Percentiles rank a stretch among this genome's conserved stretches.
phyloP scores from a whole-genome alignment of 2,113 vertebrate genomes.

The Bujurquina vittata region DNA sequence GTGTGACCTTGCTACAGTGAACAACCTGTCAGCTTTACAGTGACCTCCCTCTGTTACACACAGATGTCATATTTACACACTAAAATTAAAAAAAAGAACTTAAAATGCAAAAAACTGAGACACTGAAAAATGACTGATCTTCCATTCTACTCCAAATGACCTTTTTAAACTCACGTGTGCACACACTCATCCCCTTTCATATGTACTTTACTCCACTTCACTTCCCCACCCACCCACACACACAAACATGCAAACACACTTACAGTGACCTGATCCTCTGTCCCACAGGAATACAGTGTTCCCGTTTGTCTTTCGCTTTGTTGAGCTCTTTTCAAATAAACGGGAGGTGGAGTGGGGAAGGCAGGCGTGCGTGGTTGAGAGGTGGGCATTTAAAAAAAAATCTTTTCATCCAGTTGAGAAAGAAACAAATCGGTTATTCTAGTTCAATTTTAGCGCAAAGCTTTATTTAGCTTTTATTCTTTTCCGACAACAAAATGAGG shows the following conservation, averaged over 20 bases:
- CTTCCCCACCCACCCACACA: background rate
- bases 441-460: background rate
- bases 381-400: background rate
- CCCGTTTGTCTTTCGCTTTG: slow-evolving; percentile 64
- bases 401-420: background rate
- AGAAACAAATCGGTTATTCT: background rate
- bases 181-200: background rate
- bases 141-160: background rate
- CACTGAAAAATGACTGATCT: background rate
- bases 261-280: slow-evolving; percentile 24
- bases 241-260: background rate
- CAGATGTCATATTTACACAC: background rate
- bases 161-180: slow-evolving; percentile 3
- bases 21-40: slow-evolving; percentile 49
- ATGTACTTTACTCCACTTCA: background rate
- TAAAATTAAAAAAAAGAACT: background rate
- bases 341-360: background rate
- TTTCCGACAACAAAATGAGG: too few relatives aligned
- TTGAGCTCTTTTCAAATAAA: slow-evolving; percentile 42
- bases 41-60: slow-evolving; percentile 34
- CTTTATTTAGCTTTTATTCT: background rate
- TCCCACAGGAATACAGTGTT: slow-evolving; percentile 34
- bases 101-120: background rate
- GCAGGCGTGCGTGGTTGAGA: background rate
- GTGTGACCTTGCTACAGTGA: slow-evolving; percentile 63